Conservation (phyloP, 2,797 vertebrate species). For the Fratercula arctica region DNA sequence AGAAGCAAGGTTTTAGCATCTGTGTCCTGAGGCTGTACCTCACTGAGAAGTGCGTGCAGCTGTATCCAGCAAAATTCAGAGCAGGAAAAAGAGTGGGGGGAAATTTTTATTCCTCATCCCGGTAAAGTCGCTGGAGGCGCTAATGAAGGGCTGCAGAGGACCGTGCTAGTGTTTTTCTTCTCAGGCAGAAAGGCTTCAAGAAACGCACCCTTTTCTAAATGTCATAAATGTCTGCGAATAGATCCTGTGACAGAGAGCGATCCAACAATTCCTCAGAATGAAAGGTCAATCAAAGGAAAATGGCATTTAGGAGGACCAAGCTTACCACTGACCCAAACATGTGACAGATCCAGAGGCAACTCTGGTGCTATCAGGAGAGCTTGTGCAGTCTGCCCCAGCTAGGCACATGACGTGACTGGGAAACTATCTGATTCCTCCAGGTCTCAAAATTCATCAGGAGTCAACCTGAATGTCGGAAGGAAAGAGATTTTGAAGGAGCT, state of each 20-base stretch:
- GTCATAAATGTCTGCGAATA: constrained; percentile 27
- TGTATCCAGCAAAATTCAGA: background rate
- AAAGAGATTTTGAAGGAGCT: constrained; percentile 67
- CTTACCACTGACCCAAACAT: constrained; percentile 47
- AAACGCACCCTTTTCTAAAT: constrained; percentile 42
- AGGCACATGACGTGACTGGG: constrained; percentile 59
- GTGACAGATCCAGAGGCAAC: constrained; percentile 53
- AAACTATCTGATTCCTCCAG: constrained; percentile 69
- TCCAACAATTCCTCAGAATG: constrained; percentile 64
- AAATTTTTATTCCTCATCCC: background rate
- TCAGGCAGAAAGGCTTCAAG: constrained; percentile 18
- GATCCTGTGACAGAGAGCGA: constrained; percentile 64
- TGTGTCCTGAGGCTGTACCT: background rate
- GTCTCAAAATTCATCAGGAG: constrained; percentile 71
- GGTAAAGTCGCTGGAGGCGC: background rate
- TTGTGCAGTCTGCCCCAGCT: background rate
- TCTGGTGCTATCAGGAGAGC: constrained; percentile 33
- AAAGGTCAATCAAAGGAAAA: constrained; percentile 74
- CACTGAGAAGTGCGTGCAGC: background rate
- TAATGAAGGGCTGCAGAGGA: background rate
- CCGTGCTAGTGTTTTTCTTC: background rate
- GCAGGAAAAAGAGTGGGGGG: background rate
- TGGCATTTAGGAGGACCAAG: constrained; percentile 59
- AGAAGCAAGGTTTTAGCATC: background rate
- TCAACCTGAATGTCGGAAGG: constrained; percentile 64